These are phyloP conservation scores for Silurus asotus DNA, from an alignment of 2,113 vertebrate species.

Conservation along the genomic window DNA sequence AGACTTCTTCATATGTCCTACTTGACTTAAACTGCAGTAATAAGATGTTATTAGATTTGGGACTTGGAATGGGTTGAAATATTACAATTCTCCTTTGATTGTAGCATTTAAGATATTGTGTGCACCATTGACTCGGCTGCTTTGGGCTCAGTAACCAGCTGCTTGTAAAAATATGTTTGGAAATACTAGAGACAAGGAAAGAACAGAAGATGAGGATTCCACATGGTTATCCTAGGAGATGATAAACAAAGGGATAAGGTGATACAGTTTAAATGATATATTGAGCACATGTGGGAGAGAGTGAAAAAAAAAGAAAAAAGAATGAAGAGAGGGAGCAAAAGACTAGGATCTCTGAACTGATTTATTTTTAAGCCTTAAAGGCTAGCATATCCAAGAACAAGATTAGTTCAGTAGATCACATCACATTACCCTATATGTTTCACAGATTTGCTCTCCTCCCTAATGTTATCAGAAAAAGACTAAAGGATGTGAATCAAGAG, in stretches of 20 bases:
- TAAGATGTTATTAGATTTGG: constrained; percentile 68
- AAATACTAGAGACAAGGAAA: constrained; percentile 86
- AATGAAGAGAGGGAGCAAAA: constrained; percentile 2
- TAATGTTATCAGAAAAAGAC: constrained; percentile 45
- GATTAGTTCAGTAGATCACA: constrained; percentile 74
- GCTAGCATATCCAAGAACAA: constrained; percentile 73
- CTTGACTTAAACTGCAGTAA: constrained; percentile 74
- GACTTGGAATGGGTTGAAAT: constrained; percentile 76
- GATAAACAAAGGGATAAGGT: constrained; percentile 85
- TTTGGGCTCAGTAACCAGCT: constrained; percentile 85
- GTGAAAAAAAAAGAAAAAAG: constrained; percentile 45
- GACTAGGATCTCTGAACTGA: constrained; percentile 65
- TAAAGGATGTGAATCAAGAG: constrained; percentile 38
- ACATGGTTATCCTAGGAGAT: constrained; percentile 86
- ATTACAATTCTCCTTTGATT: constrained; percentile 94
- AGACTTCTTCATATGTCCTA: constrained; percentile 9
- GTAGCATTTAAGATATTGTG: constrained; percentile 98
- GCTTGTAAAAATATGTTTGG: constrained; percentile 93
- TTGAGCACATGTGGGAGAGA: constrained; percentile 79
- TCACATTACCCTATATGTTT: constrained; percentile 69
- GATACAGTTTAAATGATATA: constrained; percentile 89
- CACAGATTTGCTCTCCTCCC: constrained; percentile 57
- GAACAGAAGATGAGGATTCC: constrained; percentile 93
- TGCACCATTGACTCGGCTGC: constrained; percentile 92
- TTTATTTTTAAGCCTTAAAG: constrained; percentile 70